Percentiles rank a stretch among this genome's conserved stretches.
Evolutionary conservation across 2,113 vertebrate species (phyloP).

Genomic region (Colistium nudipinnis): DNA sequence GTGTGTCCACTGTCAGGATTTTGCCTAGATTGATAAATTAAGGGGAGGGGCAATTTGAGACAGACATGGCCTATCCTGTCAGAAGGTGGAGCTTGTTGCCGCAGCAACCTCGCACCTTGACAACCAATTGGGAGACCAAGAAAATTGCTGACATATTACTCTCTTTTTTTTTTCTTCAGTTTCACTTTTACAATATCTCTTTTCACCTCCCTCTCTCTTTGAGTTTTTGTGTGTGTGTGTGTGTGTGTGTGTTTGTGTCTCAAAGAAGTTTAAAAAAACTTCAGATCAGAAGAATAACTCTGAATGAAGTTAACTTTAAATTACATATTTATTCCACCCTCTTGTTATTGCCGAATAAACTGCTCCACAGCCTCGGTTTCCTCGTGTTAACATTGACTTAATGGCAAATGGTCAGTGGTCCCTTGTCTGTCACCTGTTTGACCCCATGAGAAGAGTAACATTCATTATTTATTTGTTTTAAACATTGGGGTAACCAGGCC

Average conservation of each 20-base stretch:
- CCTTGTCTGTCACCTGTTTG: neutral
- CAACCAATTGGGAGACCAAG: slow-evolving; percentile 66
- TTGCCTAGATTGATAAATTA: slow-evolving; percentile 72
- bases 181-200: slow-evolving; percentile 15
- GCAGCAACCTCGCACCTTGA: slow-evolving; percentile 81
- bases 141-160: slow-evolving; percentile 74
- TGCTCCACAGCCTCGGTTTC: too few species aligned
- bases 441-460: neutral
- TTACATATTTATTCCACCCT: too few species aligned
- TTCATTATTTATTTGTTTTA: too few species aligned
- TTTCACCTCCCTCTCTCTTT: slow-evolving; percentile 1
- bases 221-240: neutral
- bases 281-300: too few species aligned
- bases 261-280: too few species aligned
- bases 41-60: slow-evolving; percentile 90
- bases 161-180: slow-evolving; percentile 19
- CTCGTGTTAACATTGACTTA: neutral
- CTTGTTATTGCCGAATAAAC: too few species aligned
- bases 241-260: slow-evolving; percentile 1
- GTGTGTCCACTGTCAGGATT: slow-evolving; percentile 43
- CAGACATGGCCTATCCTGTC: slow-evolving; percentile 81
- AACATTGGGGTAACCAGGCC: neutral
- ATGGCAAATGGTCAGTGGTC: neutral
- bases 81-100: slow-evolving; percentile 85
- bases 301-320: too few species aligned